phyloP scores from a whole-genome alignment of 2,797 vertebrate species.

The Hapalemur alaotrensis region DNA sequence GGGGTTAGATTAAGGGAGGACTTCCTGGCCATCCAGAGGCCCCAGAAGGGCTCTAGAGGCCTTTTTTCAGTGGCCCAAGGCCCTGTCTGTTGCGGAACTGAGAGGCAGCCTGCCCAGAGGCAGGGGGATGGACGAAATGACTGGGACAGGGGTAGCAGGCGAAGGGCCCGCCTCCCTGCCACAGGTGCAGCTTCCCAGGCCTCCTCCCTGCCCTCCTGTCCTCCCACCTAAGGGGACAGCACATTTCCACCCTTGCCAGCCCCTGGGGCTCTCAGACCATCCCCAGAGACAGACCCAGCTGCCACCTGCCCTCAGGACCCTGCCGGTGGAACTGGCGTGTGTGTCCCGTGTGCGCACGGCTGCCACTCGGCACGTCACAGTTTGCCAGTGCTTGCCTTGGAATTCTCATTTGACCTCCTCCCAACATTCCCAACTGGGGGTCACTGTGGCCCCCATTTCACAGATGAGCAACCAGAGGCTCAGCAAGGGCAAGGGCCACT shows the following conservation, averaged over 20 bases:
- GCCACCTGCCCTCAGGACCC: background rate
- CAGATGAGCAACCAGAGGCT: background rate
- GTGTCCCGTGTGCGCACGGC: background rate
- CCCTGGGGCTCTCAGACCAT: background rate
- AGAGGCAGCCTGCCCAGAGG: background rate
- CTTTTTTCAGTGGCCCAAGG: background rate
- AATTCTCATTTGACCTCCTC: background rate
- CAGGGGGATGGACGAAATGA: background rate
- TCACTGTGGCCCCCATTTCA: background rate
- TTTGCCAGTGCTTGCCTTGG: background rate
- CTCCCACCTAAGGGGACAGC: background rate
- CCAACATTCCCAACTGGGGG: background rate
- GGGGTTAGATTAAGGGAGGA: background rate
- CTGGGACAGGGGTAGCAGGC: accelerated
- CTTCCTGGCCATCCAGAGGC: background rate
- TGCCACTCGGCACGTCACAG: accelerated
- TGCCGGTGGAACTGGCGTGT: too few species aligned
- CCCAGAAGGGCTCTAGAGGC: background rate
- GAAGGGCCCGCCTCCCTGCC: background rate
- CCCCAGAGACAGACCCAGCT: background rate
- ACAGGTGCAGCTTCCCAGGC: background rate
- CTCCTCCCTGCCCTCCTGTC: background rate
- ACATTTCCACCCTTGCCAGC: background rate
- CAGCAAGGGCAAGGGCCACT: background rate
- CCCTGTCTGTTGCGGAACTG: too few species aligned